phyloP scores from a whole-genome alignment of 2,888 invertebrate species.

The Drosophila pegasa region DNA sequence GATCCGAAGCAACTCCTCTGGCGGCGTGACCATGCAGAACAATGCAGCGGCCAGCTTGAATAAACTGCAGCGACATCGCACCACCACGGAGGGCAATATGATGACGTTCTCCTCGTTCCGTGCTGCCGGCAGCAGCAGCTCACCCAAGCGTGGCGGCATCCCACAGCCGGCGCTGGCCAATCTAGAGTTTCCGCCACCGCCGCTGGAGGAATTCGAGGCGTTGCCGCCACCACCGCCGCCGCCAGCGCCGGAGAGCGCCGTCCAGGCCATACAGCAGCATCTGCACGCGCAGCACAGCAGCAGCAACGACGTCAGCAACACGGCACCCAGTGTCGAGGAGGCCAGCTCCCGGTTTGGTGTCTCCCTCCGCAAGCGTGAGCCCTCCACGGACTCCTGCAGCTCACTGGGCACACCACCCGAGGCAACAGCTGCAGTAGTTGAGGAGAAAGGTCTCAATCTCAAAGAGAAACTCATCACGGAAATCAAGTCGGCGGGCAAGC shows the following conservation, averaged over 20 bases:
- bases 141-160: conserved; percentile 87
- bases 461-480: conserved; percentile 94
- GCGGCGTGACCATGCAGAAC: conserved; percentile 90
- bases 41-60: conserved; percentile 87
- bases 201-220: conserved; percentile 88
- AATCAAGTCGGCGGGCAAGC: conserved; percentile 88
- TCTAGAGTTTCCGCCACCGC: conserved; percentile 95
- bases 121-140: conserved; percentile 89
- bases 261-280: conserved; percentile 67
- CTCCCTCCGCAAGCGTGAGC: conserved; percentile 89
- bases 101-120: conserved; percentile 86
- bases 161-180: conserved; percentile 91
- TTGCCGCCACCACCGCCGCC: conserved; percentile 76
- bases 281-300: conserved; percentile 75
- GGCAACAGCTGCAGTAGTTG: conserved; percentile 26
- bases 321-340: conserved; percentile 90
- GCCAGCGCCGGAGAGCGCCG: conserved; percentile 70
- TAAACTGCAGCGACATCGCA: conserved; percentile 87
- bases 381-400: conserved; percentile 87
- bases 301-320: conserved; percentile 87
- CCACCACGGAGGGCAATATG: conserved; percentile 85
- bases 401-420: conserved; percentile 86
- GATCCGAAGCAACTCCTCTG: conserved; percentile 95
- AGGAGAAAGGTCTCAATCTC: conserved; percentile 82
- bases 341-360: conserved; percentile 90